Percentiles rank a stretch among this genome's conserved stretches.
These are phyloP conservation scores for Pocota personata DNA, from an alignment of 2,888 invertebrate species.

Conservation along the genomic window DNA sequence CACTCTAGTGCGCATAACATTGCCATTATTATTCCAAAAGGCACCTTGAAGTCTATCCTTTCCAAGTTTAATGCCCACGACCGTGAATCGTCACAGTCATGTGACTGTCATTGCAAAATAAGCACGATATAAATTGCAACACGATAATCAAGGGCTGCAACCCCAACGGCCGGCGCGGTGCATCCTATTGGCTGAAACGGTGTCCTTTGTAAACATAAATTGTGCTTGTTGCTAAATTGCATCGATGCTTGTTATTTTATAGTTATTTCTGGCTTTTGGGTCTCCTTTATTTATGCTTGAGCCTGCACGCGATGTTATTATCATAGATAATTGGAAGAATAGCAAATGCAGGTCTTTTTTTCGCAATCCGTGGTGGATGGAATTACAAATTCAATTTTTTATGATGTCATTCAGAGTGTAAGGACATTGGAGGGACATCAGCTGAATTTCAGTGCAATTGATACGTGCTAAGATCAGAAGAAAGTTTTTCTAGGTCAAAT, in stretches of 20 bases:
- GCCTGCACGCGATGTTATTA: slow-evolving; percentile 48
- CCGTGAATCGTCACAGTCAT: slow-evolving; percentile 49
- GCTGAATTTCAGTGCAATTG: neutral
- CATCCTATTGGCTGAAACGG: neutral
- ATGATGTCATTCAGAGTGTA: neutral
- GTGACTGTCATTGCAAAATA: slow-evolving; percentile 32
- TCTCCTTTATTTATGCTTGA: neutral
- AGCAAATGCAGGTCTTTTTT: neutral
- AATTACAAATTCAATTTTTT: slow-evolving; percentile 6
- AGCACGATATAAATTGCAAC: slow-evolving; percentile 34
- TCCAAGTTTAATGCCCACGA: slow-evolving; percentile 6
- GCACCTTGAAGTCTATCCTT: neutral
- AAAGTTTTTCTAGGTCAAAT: neutral
- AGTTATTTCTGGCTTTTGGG: neutral
- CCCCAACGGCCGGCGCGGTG: neutral
- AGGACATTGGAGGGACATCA: neutral
- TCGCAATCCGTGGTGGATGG: neutral
- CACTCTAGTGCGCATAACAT: neutral
- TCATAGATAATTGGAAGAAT: slow-evolving; percentile 44
- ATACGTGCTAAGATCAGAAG: neutral
- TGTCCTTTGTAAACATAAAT: slow-evolving; percentile 40
- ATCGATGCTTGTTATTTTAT: slow-evolving; percentile 42
- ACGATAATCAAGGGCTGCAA: slow-evolving; percentile 3
- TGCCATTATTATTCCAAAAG: slow-evolving; percentile 13
- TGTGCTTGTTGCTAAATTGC: slow-evolving; percentile 41